Percentiles rank a stretch among this genome's conserved stretches.
Evolutionary conservation across 2,113 vertebrate species (phyloP).

Genomic region (Talpa occidentalis): DNA sequence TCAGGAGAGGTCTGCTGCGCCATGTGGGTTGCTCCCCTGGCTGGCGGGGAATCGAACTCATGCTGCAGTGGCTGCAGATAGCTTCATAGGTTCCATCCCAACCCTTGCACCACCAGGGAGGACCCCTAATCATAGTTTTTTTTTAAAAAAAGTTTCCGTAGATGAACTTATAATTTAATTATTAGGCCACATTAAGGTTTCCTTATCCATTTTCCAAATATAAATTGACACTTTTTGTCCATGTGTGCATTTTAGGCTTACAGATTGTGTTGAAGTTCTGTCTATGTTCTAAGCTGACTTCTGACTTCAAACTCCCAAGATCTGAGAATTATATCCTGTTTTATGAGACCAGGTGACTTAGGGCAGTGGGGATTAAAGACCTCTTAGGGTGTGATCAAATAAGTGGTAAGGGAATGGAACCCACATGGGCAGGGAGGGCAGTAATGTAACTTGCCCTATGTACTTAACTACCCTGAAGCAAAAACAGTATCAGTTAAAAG

Average conservation of each 20-base stretch:
- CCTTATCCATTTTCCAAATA: neutral
- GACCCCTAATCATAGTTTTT: neutral
- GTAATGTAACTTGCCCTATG: neutral
- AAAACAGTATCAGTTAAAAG: neutral
- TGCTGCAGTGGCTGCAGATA: too few species aligned
- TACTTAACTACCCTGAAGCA: neutral
- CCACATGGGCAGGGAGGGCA: neutral
- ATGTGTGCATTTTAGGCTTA: slow-evolving; percentile 2
- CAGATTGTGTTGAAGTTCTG: slow-evolving; percentile 3
- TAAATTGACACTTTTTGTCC: neutral
- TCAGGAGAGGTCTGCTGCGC: too few species aligned
- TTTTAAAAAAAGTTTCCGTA: slow-evolving; percentile 33
- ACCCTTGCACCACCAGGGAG: too few species aligned
- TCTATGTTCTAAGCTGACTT: slow-evolving; percentile 44
- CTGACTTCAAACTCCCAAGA: neutral
- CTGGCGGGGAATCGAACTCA: too few species aligned
- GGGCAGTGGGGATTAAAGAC: neutral
- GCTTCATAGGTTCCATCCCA: too few species aligned
- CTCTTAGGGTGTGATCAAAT: neutral
- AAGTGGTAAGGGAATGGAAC: neutral
- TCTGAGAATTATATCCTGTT: slow-evolving; percentile 39
- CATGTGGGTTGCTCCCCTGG: too few species aligned
- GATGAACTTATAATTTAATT: neutral
- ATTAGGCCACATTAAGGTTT: neutral
- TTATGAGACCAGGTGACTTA: neutral